Evolutionary conservation across 2,888 invertebrate genomes (phyloP), one percentile per base, ranked within the genome.

Genomic region (Apamea sordens): DNA sequence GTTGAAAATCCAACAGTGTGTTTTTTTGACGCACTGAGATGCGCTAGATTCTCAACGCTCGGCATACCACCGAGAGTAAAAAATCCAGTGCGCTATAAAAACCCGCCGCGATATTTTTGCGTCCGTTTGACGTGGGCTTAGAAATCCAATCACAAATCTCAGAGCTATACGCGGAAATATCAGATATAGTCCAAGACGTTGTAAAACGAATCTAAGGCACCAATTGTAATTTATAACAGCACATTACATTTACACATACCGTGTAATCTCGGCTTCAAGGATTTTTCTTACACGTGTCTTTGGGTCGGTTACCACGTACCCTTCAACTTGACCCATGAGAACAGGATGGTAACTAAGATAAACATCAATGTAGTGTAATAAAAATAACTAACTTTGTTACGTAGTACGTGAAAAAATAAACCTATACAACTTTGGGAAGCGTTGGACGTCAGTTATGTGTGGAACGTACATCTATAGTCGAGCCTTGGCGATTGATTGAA

Each of bases 401-500:
- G 36, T 65, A 50, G 47, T 63, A 72, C 10, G 21, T 61, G 15
- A 28, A 28, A 41, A 80, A 79, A 76, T 73, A 67, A 76, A 83
- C 56, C 63, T 18, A 73, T 24, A n/a, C 47, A 73, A 81, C 75
- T 74, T 64, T 82, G 61, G 53, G 72, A 85, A 83, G 72, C 87
- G 89, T 90, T 90, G 87, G 85, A 87, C 87, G 89, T 85, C 88
- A 88, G 87, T 79, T 91, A 91, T 89, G 89, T 88, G 88, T 84
- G 91, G 91, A 91, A 90, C 91, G 63, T 53, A 69, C 21, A 59
- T n/a, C 59, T 73, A 73, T 64, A 73, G 71, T 13, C 24, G 44
- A 72, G 80, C 82, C 79, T 84, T 83, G 86, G 70, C 89, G 91
- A 91, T 90, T 88, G 93, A 93, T 92, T 85, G 89, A 91, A 92